Evolutionary conservation across 2,888 invertebrate species (phyloP).

Genomic region (Eledona agricola): DNA sequence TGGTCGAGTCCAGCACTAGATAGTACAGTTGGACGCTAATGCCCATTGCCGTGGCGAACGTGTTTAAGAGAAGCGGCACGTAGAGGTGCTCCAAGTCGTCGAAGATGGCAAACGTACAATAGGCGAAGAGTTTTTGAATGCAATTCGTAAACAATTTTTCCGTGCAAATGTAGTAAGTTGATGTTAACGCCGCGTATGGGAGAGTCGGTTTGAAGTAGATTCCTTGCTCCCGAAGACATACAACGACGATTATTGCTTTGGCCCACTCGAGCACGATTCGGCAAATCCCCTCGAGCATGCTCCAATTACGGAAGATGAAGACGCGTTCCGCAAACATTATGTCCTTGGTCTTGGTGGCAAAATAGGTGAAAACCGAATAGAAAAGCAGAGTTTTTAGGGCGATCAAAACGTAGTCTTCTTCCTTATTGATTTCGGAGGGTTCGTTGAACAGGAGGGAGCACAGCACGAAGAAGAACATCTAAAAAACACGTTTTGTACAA

Average conservation of each 20-base stretch:
- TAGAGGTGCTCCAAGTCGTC: conserved; percentile 77
- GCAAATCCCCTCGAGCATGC: conserved; percentile 55
- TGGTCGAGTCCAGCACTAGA: conserved; percentile 1
- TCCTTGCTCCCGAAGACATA: conserved; percentile 77
- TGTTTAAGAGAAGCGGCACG: conserved; percentile 71
- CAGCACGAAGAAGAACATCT: conserved; percentile 58
- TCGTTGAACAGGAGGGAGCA: conserved; percentile 50
- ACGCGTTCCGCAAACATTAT: conserved; percentile 48
- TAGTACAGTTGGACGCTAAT: conserved; percentile 12
- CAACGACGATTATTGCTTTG: conserved; percentile 69
- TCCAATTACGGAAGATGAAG: conserved; percentile 41
- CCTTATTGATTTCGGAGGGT: conserved; percentile 39
- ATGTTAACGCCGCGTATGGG: conserved; percentile 71
- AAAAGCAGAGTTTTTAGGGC: conserved; percentile 59
- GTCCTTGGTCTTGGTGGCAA: conserved; percentile 55
- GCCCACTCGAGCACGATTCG: conserved; percentile 81
- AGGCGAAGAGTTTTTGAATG: conserved; percentile 67
- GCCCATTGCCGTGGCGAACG: conserved; percentile 62
- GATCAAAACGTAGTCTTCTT: conserved; percentile 50
- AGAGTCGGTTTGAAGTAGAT: conserved; percentile 75
- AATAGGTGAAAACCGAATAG: conserved; percentile 59
- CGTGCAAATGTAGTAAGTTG: conserved; percentile 74
- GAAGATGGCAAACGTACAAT: conserved; percentile 68
- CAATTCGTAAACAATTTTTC: conserved; percentile 75
- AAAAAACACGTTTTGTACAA: conserved; percentile 35